Percentiles rank a stretch among this genome's conserved stretches.
Conservation (phyloP, 2,888 invertebrate species). For the Rhynchonema sp. region DNA sequence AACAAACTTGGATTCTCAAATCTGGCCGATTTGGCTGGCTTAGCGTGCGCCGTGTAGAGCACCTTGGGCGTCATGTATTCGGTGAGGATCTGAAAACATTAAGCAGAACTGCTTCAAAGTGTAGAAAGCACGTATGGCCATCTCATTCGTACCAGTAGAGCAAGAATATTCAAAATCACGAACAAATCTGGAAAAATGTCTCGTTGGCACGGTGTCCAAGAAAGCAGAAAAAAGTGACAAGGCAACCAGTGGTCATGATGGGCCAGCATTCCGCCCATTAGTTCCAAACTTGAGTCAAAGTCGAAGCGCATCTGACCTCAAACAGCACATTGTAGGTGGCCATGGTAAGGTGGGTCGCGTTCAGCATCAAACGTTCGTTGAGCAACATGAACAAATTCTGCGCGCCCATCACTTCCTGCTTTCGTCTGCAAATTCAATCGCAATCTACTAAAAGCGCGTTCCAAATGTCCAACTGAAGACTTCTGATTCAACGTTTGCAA, state of each 20-base stretch:
- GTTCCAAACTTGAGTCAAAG: no score
- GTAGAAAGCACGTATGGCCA: neutral
- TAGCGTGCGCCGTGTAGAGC: slow-evolving; percentile 73
- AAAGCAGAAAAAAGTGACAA: neutral
- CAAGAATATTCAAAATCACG: no score
- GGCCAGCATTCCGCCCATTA: no score
- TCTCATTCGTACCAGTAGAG: neutral
- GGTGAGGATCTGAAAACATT: slow-evolving; percentile 58
- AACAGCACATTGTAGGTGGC: slow-evolving; percentile 94
- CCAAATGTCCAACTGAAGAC: no score
- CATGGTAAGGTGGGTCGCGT: slow-evolving; percentile 69
- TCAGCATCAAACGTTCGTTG: slow-evolving; percentile 68
- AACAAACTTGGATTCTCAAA: slow-evolving; percentile 58
- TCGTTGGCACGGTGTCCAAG: no score
- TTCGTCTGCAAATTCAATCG: slow-evolving; percentile 60
- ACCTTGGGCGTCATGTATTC: slow-evolving; percentile 91
- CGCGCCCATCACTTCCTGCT: slow-evolving; percentile 96
- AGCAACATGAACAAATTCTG: slow-evolving; percentile 91
- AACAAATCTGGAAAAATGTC: no score
- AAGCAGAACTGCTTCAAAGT: neutral
- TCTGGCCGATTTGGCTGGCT: slow-evolving; percentile 79
- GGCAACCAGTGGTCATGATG: neutral
- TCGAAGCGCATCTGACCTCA: slow-evolving; percentile 42
- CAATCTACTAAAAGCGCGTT: no score
- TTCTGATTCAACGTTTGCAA: neutral